A percentile compares a stretch with the other conserved stretches of the same genome.
These are phyloP conservation scores for Astreopora myriophthalma DNA, from an alignment of 64 coral and sea anemone genomes.

Conservation along the genomic window DNA sequence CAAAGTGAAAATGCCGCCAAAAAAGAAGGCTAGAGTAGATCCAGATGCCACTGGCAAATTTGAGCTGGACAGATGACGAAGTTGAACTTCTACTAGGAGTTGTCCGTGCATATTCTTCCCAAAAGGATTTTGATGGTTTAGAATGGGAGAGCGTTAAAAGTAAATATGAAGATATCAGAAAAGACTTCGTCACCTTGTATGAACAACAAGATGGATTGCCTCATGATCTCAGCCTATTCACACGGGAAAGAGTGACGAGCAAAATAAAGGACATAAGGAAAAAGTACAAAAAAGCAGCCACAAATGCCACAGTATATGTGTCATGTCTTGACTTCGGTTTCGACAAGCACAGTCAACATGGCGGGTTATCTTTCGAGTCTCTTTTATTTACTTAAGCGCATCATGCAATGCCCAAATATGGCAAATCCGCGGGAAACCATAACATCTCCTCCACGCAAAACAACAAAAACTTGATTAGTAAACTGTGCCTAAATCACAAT, in stretches of 20 bases:
- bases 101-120: conserved; percentile 33
- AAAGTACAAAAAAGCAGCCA: background rate
- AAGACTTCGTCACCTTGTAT: conserved; percentile 49
- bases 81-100: conserved; percentile 46
- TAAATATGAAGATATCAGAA: conserved; percentile 49
- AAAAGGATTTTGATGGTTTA: conserved; percentile 45
- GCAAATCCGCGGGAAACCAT: background rate
- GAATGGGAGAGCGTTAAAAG: conserved; percentile 59
- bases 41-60: background rate
- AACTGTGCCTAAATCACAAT: background rate
- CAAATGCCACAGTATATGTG: background rate
- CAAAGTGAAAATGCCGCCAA: background rate
- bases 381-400: too few relatives aligned
- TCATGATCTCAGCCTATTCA: conserved; percentile 33
- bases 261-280: conserved; percentile 16
- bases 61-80: conserved; percentile 55
- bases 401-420: too few relatives aligned
- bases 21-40: background rate
- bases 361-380: too few relatives aligned
- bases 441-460: too few relatives aligned
- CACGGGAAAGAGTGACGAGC: conserved; percentile 38
- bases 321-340: too few relatives aligned
- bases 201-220: background rate
- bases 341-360: too few relatives aligned
- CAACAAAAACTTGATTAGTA: background rate